Conservation (phyloP, 2,888 invertebrate species). For the Biston stratarius region DNA sequence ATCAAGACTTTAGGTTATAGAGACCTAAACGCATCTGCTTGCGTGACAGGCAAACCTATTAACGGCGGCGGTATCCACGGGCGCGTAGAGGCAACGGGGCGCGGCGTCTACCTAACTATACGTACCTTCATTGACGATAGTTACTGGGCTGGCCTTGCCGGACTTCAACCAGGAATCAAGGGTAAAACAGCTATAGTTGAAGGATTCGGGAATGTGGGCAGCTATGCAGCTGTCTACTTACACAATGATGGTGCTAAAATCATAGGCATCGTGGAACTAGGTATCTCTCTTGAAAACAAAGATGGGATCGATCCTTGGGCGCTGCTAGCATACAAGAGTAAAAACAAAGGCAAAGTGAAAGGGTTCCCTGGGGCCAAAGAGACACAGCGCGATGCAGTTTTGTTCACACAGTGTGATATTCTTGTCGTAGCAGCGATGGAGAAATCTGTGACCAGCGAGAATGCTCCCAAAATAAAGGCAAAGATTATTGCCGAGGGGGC, state of each 20-base stretch:
- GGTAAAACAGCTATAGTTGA: slow-evolving; percentile 93
- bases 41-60: slow-evolving; percentile 96
- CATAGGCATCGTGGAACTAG: slow-evolving; percentile 89
- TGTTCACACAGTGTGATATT: slow-evolving; percentile 92
- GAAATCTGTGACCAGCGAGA: slow-evolving; percentile 89
- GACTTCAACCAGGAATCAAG: slow-evolving; percentile 74
- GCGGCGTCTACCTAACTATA: slow-evolving; percentile 91
- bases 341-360: slow-evolving; percentile 86
- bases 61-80: slow-evolving; percentile 95
- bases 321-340: slow-evolving; percentile 60
- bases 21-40: slow-evolving; percentile 92
- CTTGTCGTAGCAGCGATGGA: slow-evolving; percentile 93
- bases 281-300: slow-evolving; percentile 87
- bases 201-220: slow-evolving; percentile 94
- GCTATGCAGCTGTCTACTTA: slow-evolving; percentile 90
- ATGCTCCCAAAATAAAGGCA: slow-evolving; percentile 89
- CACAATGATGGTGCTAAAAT: slow-evolving; percentile 89
- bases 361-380: slow-evolving; percentile 89
- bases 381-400: slow-evolving; percentile 83
- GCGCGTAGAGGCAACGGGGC: slow-evolving; percentile 93
- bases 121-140: slow-evolving; percentile 90
- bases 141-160: slow-evolving; percentile 90
- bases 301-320: slow-evolving; percentile 87
- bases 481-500: slow-evolving; percentile 92
- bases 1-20: slow-evolving; percentile 89